Evolutionary conservation across 37 sponge, comb jelly and placozoan genomes (phyloP).

Genomic region (Spongilla lacustris): DNA sequence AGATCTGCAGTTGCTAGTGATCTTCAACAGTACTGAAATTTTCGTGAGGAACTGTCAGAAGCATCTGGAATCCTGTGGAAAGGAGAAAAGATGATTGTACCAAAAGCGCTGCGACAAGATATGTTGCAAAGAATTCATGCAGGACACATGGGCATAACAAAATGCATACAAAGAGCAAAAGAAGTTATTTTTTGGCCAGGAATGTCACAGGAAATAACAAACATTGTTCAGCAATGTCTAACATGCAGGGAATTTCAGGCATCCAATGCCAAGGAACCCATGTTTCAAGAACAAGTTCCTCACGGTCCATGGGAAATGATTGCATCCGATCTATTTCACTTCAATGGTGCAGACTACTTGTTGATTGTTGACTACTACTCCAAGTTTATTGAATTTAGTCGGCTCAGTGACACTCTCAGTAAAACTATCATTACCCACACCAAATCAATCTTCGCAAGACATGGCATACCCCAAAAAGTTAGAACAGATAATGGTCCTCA

Average conservation of each 20-base stretch:
- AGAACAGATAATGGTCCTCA: conserved; percentile 9
- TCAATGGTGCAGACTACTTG: not conserved
- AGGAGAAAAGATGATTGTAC: not conserved
- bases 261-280: conserved; percentile 7
- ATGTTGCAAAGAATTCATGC: not conserved
- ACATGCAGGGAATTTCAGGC: conserved; percentile 6
- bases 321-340: conserved; percentile 10
- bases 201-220: conserved; percentile 9
- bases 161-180: not conserved
- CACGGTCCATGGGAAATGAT: conserved; percentile 12
- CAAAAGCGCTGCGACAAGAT: not conserved
- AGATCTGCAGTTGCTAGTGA: not conserved
- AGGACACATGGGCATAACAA: not conserved
- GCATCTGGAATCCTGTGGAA: not conserved
- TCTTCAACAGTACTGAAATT: not conserved
- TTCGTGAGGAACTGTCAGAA: not conserved
- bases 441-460: conserved; percentile 11
- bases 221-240: not conserved
- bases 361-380: conserved; percentile 16
- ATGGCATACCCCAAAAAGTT: not conserved
- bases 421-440: conserved; percentile 11
- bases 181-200: conserved; percentile 13
- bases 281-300: conserved; percentile 4
- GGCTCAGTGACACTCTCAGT: conserved; percentile 8
- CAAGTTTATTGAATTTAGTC: conserved; percentile 1